Base-by-base conservation (phyloP, 1,140 invertebrate genomes). In the Uloborus diversus region DNA sequence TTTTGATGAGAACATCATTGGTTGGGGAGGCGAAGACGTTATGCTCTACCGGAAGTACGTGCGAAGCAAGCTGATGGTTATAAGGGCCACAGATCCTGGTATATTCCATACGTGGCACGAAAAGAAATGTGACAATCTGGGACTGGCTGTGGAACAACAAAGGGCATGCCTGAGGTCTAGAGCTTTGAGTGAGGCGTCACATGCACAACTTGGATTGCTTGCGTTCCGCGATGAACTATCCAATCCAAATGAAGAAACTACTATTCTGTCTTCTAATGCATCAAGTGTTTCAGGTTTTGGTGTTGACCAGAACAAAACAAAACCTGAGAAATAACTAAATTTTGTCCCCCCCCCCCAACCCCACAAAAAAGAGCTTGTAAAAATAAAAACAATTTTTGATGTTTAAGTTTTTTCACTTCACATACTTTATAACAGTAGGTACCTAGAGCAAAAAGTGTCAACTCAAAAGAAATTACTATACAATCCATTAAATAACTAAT, bases 101-200 rank as follows among this genome's bases (percentile, higher is more conserved):
- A 93, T 95, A 81, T 94, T 94, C 83, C 93, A 94, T 85, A 90
- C 93, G 81, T 95, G 93, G 92, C 93, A 94, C 86, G 91, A 92
- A 14, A 94, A 94, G 88, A 90, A 91, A 84, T 88, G 89, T 80
- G 88, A 88, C 71, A 89, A 91, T 57, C 23, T 3, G 32, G 30
- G 17, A 17, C 85, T 94, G 4, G 91, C 91, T 13, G 87, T 90
- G 0, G 92, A 93, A 82, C 92, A 94, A 85, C 94, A 94, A 84
- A 87, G 92, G 32, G 92, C 92, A 33, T 94, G 93, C 85, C 92
- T 94, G 65, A 87, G 92, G 23, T 93, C 93, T 0, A 88, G 92
- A 49, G 93, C 93, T 0, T 85, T 94, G 1, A 94, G 92, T 84
- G 93, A 94, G 85, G 93, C 93, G 0, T 94, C 93, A 0, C 93